phyloP scores from a whole-genome alignment of 2,888 invertebrate species.

The Macaria notata region DNA sequence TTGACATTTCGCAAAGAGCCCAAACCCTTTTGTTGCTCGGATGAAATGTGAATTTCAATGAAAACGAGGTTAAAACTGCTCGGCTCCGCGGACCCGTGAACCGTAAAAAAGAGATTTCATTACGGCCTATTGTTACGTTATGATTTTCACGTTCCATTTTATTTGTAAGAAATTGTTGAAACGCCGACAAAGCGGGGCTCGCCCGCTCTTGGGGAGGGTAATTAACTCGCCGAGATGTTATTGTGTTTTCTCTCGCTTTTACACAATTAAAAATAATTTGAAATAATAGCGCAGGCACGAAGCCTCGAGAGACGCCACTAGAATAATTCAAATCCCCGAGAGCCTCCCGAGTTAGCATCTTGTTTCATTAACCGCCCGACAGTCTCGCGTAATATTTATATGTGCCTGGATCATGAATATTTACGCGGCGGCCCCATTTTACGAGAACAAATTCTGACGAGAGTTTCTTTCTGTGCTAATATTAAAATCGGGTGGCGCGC shows the following conservation, averaged over 20 bases:
- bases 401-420: conserved; percentile 71
- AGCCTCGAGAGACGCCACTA: conserved; percentile 56
- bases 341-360: conserved; percentile 66
- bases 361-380: conserved; percentile 69
- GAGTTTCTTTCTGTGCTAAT: conserved; percentile 44
- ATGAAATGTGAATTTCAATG: conserved; percentile 76
- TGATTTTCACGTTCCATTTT: conserved; percentile 69
- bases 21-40: conserved; percentile 69
- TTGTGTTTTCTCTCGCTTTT: conserved; percentile 70
- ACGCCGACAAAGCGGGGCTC: conserved; percentile 42
- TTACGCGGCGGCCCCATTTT: conserved; percentile 52
- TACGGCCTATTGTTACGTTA: conserved; percentile 70
- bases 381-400: conserved; percentile 68
- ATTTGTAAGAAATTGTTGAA: conserved; percentile 59
- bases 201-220: conserved; percentile 53
- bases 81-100: conserved; percentile 59
- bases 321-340: conserved; percentile 66
- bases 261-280: conserved; percentile 78
- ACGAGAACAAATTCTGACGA: conserved; percentile 54
- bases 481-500: conserved; percentile 39
- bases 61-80: conserved; percentile 73
- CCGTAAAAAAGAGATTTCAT: conserved; percentile 70
- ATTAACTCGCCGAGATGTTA: conserved; percentile 63
- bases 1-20: conserved; percentile 71
- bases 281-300: conserved; percentile 69